Evolutionary conservation across 1,140 invertebrate species (phyloP), one percentile per base, ranked within the genome.

Genomic region (Polypedilum pembai): DNA sequence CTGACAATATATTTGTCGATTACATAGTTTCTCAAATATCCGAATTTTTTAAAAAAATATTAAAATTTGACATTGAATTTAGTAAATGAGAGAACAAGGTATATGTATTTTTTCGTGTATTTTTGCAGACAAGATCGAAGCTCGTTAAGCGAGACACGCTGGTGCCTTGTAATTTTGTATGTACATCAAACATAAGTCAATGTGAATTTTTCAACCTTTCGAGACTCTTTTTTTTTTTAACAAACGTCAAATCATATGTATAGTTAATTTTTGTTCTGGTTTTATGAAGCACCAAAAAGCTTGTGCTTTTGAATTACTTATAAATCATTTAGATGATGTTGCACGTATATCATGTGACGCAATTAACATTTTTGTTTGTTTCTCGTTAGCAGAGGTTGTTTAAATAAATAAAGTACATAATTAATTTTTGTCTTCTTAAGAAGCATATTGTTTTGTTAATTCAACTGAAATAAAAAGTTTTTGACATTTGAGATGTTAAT

Each of bases 101-200:
- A 56, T 56, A 12, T 56, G 12, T 56, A 15, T 56, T 56, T 56
- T 45, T 56, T 56, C n/a, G 45, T 56, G 45, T n/a, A 4, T 10
- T 56, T 12, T 56, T 56, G 24, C 1, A 33, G 45, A n/a, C 45
- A n/a, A 56, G 45, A 10, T 12, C 15, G 45, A 56, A 56, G 45
- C 45, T 56, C 10, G 45, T 56, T 56, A 12, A 56, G 45, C 45
- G 45, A 56, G 45, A 56, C 45, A 56, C n/a, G n/a, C 45, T 56
- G 45, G 45, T 56, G 45, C 45, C 45, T 56, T 56, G 45, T 56
- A 56, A n/a, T n/a, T 56, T 56, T 56, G 45, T 33, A 33, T 33
- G 24, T 33, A 33, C 24, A 33, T 33, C 24, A 33, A 33, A 33
- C 24, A 56, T 12, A n/a, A 56, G 45, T 56, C 45, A n/a, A 4